A percentile compares a stretch with the other conserved stretches of the same genome.
These are phyloP conservation scores for Notamacropus eugenii DNA, from an alignment of 2,797 vertebrate species.

Conservation along the genomic window DNA sequence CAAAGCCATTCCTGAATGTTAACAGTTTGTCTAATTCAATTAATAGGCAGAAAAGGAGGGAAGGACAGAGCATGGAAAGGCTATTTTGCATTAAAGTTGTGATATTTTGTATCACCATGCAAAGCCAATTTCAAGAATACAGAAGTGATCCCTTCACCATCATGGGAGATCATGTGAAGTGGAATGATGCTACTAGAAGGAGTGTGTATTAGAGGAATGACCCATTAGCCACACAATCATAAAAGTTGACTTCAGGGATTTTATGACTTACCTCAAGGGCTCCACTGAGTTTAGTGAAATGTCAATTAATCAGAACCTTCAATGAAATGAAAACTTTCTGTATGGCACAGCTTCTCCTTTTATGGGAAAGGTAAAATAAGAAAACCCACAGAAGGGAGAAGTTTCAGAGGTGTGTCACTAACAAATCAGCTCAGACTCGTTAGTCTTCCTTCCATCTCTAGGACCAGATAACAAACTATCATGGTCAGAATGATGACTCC, in stretches of 20 bases:
- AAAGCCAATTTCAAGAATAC: not conserved
- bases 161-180: not conserved
- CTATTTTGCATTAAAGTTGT: not conserved
- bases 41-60: not conserved
- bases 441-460: not conserved
- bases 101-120: not conserved
- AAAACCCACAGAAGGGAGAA: not conserved
- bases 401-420: not conserved
- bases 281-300: not conserved
- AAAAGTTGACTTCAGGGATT: not conserved
- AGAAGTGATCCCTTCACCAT: not conserved
- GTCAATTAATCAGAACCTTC: not conserved
- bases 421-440: not conserved
- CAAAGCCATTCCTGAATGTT: not conserved
- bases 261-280: not conserved
- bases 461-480: not conserved
- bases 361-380: not conserved
- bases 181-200: not conserved
- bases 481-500: not conserved
- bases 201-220: not conserved
- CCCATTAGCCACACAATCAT: not conserved
- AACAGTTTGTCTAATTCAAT: not conserved
- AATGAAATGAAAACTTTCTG: not conserved
- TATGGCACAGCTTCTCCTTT: not conserved
- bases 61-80: not conserved